Evolutionary conservation across 2,797 vertebrate genomes (phyloP).

Genomic region (Pseudochirops cupreus): DNA sequence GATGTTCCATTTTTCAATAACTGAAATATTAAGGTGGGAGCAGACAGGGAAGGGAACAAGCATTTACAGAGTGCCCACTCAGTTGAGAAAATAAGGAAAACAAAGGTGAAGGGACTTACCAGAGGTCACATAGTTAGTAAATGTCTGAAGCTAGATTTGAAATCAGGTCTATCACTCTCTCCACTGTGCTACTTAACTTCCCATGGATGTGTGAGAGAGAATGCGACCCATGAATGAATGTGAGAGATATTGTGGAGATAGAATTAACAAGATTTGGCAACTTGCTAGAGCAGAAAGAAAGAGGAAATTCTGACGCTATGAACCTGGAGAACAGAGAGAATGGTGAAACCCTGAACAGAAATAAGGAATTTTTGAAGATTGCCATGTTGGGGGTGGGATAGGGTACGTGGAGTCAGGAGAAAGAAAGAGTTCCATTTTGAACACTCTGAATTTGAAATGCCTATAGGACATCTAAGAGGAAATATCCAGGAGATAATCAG

Average conservation of each 20-base stretch:
- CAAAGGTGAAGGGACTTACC: not conserved
- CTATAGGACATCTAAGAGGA: not conserved
- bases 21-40: slow-evolving; percentile 1
- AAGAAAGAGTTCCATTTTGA: not conserved
- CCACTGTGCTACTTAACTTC: not conserved
- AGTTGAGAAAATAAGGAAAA: not conserved
- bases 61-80: not conserved
- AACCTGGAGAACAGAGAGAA: not conserved
- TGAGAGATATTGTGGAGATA: not conserved
- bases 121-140: not conserved
- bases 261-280: not conserved
- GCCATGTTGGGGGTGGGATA: not conserved
- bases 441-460: not conserved
- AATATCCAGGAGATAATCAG: not conserved
- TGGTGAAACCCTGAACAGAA: not conserved
- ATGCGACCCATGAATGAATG: not conserved
- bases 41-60: slow-evolving; percentile 27
- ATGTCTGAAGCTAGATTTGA: not conserved
- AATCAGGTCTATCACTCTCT: not conserved
- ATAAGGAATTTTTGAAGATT: not conserved
- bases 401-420: not conserved
- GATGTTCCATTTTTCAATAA: not conserved
- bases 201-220: not conserved
- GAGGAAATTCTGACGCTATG: not conserved
- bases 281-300: not conserved